Percentiles rank a stretch among this genome's conserved stretches.
phyloP scores from a whole-genome alignment of 2,797 vertebrate genomes.

The Sphaeramia orbicularis region DNA sequence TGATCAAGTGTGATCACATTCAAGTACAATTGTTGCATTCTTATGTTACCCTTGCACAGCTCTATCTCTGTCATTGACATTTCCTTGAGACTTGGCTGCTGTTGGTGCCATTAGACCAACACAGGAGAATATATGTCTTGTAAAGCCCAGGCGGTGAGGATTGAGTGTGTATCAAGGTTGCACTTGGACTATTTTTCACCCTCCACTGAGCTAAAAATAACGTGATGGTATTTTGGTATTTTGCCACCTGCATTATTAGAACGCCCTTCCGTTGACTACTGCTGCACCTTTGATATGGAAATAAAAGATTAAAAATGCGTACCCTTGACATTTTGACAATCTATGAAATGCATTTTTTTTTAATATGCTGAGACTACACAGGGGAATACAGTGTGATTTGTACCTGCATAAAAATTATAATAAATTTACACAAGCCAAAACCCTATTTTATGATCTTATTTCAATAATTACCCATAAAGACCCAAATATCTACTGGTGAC shows the following conservation, averaged over 20 bases:
- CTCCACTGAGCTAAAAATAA: slow-evolving; percentile 78
- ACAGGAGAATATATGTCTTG: slow-evolving; percentile 69
- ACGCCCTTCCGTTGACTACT: slow-evolving; percentile 53
- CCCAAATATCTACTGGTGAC: no score
- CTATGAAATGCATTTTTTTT: no score
- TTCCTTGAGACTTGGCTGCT: slow-evolving; percentile 76
- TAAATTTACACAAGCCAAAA: no score
- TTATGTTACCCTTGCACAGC: slow-evolving; percentile 53
- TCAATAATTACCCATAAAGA: no score
- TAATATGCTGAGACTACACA: background rate
- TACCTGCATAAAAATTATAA: background rate
- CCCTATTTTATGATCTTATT: no score
- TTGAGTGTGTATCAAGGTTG: slow-evolving; percentile 77
- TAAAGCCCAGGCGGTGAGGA: slow-evolving; percentile 63
- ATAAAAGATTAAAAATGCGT: slow-evolving; percentile 36
- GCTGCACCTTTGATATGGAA: slow-evolving; percentile 50
- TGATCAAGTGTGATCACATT: slow-evolving; percentile 35
- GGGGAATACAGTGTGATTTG: background rate
- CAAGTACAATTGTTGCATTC: slow-evolving; percentile 51
- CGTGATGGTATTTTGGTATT: slow-evolving; percentile 81
- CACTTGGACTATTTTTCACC: slow-evolving; percentile 75
- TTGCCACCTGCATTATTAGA: slow-evolving; percentile 79
- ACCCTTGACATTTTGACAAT: slow-evolving; percentile 27
- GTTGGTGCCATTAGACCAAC: slow-evolving; percentile 66
- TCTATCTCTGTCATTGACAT: slow-evolving; percentile 74